Conservation (phyloP, 2,888 invertebrate genomes). For the Ephialtes manifestator region DNA sequence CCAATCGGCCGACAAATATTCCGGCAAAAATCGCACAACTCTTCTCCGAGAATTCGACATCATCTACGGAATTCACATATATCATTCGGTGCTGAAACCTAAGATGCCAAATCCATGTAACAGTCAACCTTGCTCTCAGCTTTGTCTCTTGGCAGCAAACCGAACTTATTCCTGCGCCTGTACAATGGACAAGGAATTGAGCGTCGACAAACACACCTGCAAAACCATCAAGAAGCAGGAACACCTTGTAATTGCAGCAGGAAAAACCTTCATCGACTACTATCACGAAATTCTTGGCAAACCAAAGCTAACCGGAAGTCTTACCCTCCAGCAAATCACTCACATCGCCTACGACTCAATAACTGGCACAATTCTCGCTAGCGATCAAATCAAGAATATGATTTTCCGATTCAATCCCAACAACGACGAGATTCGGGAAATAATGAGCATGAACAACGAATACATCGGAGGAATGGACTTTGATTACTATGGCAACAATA, state of each 20-base stretch:
- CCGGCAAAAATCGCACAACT: slow-evolving; percentile 89
- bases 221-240: slow-evolving; percentile 85
- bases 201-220: slow-evolving; percentile 88
- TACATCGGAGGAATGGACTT: slow-evolving; percentile 88
- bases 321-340: slow-evolving; percentile 87
- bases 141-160: slow-evolving; percentile 91
- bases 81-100: slow-evolving; percentile 90
- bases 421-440: slow-evolving; percentile 67
- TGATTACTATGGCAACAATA: slow-evolving; percentile 90
- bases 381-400: slow-evolving; percentile 73
- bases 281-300: slow-evolving; percentile 90
- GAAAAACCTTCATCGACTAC: slow-evolving; percentile 88
- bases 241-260: slow-evolving; percentile 88
- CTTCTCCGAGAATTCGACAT: slow-evolving; percentile 87
- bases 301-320: slow-evolving; percentile 87
- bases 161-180: slow-evolving; percentile 90
- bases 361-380: slow-evolving; percentile 84
- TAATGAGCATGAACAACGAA: slow-evolving; percentile 86
- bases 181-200: slow-evolving; percentile 90
- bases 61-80: slow-evolving; percentile 91
- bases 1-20: slow-evolving; percentile 92
- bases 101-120: slow-evolving; percentile 88
- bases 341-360: slow-evolving; percentile 90
- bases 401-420: slow-evolving; percentile 75
- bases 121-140: slow-evolving; percentile 90